A percentile compares a stretch with the other conserved stretches of the same genome.
Evolutionary conservation across 2,888 invertebrate genomes (phyloP).

Genomic region (Netelia fuscicornis): DNA sequence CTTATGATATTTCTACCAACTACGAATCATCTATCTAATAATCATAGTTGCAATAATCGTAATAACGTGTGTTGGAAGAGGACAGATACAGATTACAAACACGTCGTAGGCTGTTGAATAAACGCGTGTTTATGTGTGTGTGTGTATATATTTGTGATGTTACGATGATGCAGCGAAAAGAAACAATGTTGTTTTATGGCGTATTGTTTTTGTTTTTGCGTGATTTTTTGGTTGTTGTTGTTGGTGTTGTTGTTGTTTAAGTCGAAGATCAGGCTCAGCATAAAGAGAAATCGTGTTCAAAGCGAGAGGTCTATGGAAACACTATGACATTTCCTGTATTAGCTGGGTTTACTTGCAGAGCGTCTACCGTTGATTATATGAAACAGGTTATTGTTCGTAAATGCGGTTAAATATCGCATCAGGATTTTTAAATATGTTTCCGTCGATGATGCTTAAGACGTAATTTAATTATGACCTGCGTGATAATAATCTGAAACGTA

Average conservation of each 20-base stretch:
- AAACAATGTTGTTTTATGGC: background rate
- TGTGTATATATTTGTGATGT: background rate
- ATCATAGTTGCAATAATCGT: constrained; percentile 40
- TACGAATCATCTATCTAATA: constrained; percentile 57
- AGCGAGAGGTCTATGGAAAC: constrained; percentile 58
- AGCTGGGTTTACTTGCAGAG: constrained; percentile 5
- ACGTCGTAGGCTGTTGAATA: background rate
- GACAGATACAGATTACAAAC: background rate
- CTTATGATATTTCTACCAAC: constrained; percentile 32
- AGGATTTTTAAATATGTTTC: background rate
- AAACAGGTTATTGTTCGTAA: background rate
- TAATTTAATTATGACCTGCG: background rate
- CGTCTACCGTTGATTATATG: constrained; percentile 35
- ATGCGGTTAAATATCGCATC: background rate
- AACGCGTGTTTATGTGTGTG: background rate
- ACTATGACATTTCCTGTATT: constrained; percentile 40
- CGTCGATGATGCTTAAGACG: background rate
- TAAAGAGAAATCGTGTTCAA: constrained; percentile 42
- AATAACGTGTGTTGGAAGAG: constrained; percentile 24
- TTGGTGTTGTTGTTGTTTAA: constrained; percentile 17
- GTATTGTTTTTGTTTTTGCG: background rate
- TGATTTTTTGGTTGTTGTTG: background rate
- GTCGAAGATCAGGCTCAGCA: constrained; percentile 50
- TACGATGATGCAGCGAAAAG: background rate
- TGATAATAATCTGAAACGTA: background rate